A percentile compares a stretch with the other conserved stretches of the same genome.
Conservation (phyloP, 2,888 invertebrate genomes). For the Suillia variegata region DNA sequence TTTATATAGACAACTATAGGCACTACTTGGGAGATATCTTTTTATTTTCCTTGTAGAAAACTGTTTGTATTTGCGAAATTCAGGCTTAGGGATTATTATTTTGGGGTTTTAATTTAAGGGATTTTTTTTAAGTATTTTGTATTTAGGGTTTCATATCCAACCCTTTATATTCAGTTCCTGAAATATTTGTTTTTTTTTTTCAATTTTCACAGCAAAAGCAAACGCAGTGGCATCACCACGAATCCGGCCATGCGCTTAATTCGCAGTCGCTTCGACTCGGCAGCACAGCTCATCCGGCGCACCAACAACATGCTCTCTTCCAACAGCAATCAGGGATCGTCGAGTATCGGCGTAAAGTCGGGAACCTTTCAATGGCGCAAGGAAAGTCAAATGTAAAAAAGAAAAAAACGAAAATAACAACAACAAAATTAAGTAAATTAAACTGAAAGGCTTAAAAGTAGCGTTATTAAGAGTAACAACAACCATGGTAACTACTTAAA, state of each 20-base stretch:
- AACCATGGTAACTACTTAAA: neutral
- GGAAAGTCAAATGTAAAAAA: constrained; percentile 61
- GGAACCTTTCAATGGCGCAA: constrained; percentile 63
- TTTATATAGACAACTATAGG: too few relatives aligned
- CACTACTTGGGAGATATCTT: too few relatives aligned
- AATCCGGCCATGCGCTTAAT: constrained; percentile 86
- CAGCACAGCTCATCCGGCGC: constrained; percentile 60
- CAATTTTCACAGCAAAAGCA: constrained; percentile 65
- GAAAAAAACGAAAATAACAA: neutral
- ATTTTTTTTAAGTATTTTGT: too few relatives aligned
- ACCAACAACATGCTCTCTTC: constrained; percentile 61
- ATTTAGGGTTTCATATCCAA: too few relatives aligned
- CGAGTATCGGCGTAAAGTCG: constrained; percentile 63
- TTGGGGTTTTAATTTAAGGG: too few relatives aligned
- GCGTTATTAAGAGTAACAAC: neutral
- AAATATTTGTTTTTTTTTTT: too few relatives aligned
- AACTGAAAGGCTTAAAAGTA: neutral
- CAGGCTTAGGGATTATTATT: too few relatives aligned
- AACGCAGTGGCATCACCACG: constrained; percentile 84
- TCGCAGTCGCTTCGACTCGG: constrained; percentile 61
- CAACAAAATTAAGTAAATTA: neutral
- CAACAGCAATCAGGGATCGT: constrained; percentile 61
- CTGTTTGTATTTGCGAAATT: too few relatives aligned
- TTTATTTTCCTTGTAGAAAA: too few relatives aligned
- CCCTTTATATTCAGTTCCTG: too few relatives aligned